phyloP scores from a whole-genome alignment of 1,140 invertebrate genomes.

The Drosophila dunni region DNA sequence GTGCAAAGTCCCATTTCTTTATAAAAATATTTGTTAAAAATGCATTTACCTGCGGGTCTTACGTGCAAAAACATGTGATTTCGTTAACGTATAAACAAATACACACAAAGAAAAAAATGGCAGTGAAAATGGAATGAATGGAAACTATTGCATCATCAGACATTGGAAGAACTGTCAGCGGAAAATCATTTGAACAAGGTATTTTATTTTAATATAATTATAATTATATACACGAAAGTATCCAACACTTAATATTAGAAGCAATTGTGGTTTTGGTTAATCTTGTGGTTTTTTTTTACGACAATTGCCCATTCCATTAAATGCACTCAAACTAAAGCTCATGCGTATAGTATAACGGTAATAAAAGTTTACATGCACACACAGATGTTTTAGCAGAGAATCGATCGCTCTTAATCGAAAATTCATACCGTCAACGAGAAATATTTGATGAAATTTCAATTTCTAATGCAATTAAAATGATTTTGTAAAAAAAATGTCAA shows the following conservation, averaged over 20 bases:
- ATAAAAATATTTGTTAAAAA: constrained; percentile 22
- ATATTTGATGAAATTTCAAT: no score
- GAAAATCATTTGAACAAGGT: constrained; percentile 17
- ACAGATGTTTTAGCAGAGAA: not conserved
- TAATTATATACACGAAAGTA: not conserved
- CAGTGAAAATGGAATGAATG: constrained; percentile 43
- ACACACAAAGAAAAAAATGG: constrained; percentile 31
- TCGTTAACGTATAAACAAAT: constrained; percentile 39
- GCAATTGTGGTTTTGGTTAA: constrained; percentile 1
- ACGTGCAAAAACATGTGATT: constrained; percentile 64
- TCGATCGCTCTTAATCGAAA: constrained; percentile 4
- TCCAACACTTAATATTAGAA: not conserved
- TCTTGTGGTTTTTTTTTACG: constrained; percentile 3
- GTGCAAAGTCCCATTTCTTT: constrained; percentile 7
- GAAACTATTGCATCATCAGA: constrained; percentile 35
- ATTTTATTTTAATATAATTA: constrained; percentile 10
- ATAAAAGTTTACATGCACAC: not conserved
- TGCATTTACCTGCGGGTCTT: constrained; percentile 37
- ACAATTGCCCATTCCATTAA: not conserved
- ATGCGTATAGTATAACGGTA: constrained; percentile 18
- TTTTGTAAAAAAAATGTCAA: no score
- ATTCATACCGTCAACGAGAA: not conserved
- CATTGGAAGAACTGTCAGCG: constrained; percentile 7
- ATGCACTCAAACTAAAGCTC: not conserved
- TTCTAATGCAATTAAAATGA: no score